These are phyloP conservation scores for Pithys albifrons DNA, from an alignment of 2,113 vertebrate genomes.

Conservation along the genomic window DNA sequence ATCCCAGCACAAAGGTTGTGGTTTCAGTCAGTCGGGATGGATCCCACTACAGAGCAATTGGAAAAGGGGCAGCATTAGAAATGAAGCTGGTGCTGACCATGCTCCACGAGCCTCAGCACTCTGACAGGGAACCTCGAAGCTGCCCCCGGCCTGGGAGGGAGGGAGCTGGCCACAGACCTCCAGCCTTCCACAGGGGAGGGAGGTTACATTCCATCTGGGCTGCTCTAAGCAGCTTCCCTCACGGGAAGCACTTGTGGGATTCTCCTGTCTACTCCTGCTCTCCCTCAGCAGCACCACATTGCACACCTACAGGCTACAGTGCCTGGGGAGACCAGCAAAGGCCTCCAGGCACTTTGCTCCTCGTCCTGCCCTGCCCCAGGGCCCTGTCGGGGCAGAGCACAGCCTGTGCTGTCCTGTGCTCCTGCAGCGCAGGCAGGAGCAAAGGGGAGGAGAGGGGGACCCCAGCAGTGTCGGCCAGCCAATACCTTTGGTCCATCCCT, in stretches of 20 bases:
- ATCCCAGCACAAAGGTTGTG: constrained; percentile 94
- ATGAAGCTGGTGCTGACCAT: not conserved
- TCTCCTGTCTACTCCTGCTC: constrained; percentile 3
- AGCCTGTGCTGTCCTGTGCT: rapidly evolving
- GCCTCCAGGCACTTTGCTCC: constrained; percentile 36
- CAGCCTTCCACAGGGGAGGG: not conserved
- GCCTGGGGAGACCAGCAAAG: not conserved
- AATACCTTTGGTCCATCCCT: constrained; percentile 94
- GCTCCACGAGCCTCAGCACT: not conserved
- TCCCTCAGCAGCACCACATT: not conserved
- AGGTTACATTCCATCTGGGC: not conserved
- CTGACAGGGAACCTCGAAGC: not conserved
- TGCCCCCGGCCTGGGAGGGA: not conserved
- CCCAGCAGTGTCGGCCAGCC: not conserved
- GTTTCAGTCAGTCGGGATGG: constrained; percentile 87
- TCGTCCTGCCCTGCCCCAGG: not conserved
- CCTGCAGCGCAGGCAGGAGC: not conserved
- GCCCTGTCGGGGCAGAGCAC: not conserved
- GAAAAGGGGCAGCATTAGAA: constrained; percentile 57
- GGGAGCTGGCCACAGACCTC: not conserved
- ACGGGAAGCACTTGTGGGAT: not conserved
- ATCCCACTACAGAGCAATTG: constrained; percentile 85
- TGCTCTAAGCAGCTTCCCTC: not conserved
- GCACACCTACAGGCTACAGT: not conserved
- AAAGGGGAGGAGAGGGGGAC: constrained; percentile 52